Percentiles rank a stretch among this genome's conserved stretches.
These are phyloP conservation scores for Porites australiensis DNA, from an alignment of 64 coral and sea anemone species.

Conservation along the genomic window DNA sequence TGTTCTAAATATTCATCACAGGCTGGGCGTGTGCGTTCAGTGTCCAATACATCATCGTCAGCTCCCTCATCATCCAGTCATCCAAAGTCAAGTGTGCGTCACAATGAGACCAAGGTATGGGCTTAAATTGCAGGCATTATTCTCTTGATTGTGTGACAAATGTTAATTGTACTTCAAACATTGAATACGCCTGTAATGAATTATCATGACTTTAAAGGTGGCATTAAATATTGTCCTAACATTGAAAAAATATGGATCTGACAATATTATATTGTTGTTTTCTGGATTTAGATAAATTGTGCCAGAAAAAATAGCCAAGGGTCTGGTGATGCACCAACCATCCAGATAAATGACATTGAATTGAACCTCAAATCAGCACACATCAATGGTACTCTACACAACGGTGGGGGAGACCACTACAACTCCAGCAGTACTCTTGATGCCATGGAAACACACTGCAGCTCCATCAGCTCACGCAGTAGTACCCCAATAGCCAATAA, in stretches of 20 bases:
- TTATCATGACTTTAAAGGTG: too few relatives aligned
- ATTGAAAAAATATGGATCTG: neutral
- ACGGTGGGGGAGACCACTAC: conserved; percentile 65
- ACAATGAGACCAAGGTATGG: neutral
- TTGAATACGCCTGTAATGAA: too few relatives aligned
- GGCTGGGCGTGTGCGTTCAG: conserved; percentile 7
- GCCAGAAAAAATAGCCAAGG: conserved; percentile 13
- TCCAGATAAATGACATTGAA: conserved; percentile 80
- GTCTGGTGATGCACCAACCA: conserved; percentile 37
- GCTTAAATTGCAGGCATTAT: too few relatives aligned
- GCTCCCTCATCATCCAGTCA: neutral
- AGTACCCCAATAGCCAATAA: conserved; percentile 8
- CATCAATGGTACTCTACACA: conserved; percentile 24
- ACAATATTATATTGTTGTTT: too few relatives aligned
- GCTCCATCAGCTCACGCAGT: conserved; percentile 40
- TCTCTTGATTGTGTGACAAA: too few relatives aligned
- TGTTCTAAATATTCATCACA: neutral
- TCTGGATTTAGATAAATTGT: neutral
- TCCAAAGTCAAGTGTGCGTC: neutral
- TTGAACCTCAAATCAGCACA: conserved; percentile 38
- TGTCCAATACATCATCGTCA: conserved; percentile 4
- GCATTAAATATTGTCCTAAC: too few relatives aligned
- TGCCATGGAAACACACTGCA: conserved; percentile 60
- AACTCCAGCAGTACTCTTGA: conserved; percentile 74
- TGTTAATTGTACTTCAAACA: too few relatives aligned